phyloP scores from a whole-genome alignment of 2,888 invertebrate species.

The Sphaerophoria rueppellii region DNA sequence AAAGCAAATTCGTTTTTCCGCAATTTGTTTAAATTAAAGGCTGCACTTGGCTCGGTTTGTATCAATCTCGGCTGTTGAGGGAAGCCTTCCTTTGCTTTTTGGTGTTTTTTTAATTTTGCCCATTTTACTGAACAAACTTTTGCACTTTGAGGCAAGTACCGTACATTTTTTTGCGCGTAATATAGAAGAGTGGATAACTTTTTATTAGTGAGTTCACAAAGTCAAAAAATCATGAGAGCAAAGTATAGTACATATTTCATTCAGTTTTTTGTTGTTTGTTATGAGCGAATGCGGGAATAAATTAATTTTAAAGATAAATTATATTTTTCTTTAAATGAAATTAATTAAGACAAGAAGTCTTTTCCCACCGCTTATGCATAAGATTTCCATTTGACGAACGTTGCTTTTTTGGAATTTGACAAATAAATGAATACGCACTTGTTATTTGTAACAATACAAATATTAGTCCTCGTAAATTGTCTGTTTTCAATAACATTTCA shows the following conservation, averaged over 20 bases:
- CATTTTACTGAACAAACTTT: conserved; percentile 55
- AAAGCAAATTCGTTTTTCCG: conserved; percentile 39
- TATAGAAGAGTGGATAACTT: neutral
- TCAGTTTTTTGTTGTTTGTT: neutral
- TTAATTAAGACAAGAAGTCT: too few relatives aligned
- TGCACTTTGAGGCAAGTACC: conserved; percentile 56
- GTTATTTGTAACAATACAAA: too few relatives aligned
- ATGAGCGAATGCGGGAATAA: neutral
- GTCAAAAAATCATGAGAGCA: neutral
- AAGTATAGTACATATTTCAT: neutral
- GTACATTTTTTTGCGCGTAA: neutral
- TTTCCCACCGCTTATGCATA: too few relatives aligned
- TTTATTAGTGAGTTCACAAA: neutral
- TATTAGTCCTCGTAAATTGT: too few relatives aligned
- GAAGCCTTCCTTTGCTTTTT: conserved; percentile 20
- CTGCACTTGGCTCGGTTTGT: conserved; percentile 32
- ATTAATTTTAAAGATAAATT: neutral
- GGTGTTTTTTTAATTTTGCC: neutral
- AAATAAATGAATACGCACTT: too few relatives aligned
- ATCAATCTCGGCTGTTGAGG: conserved; percentile 44
- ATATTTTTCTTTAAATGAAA: too few relatives aligned
- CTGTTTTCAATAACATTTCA: too few relatives aligned
- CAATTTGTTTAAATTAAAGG: conserved; percentile 61
- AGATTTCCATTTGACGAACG: too few relatives aligned
- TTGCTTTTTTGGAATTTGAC: too few relatives aligned